phyloP scores from a whole-genome alignment of 2,113 vertebrate genomes.

The Chaetura pelagica region DNA sequence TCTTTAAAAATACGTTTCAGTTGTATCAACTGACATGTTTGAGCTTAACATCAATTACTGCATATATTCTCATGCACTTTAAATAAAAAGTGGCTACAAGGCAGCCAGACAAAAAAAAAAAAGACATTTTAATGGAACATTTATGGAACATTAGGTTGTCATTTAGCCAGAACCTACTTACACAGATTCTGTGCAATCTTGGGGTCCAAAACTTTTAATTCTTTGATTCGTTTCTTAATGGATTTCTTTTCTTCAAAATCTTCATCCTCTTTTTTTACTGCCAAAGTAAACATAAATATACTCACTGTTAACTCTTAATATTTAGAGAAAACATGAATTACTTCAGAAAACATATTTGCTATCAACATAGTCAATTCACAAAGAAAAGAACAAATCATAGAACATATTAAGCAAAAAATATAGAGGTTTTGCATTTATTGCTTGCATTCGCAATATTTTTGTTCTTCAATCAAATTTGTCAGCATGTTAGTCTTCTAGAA shows the following conservation, averaged over 20 bases:
- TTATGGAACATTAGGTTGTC: background rate
- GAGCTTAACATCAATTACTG: background rate
- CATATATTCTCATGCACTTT: background rate
- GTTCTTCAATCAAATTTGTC: background rate
- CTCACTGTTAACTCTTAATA: background rate
- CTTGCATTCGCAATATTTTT: background rate
- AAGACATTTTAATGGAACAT: background rate
- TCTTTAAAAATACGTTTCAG: background rate
- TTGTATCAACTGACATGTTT: background rate
- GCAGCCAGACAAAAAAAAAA: background rate
- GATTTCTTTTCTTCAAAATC: conserved; percentile 88
- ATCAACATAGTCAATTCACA: background rate
- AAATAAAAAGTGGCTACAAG: background rate
- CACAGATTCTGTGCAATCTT: conserved; percentile 98
- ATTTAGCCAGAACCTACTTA: conserved; percentile 75
- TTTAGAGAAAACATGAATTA: background rate
- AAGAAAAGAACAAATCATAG: background rate
- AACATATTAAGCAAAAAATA: background rate
- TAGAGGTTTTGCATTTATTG: background rate
- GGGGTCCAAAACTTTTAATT: conserved; percentile 93
- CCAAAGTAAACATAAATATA: conserved; percentile 25
- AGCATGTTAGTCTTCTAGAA: background rate
- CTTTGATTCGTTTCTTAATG: conserved; percentile 94
- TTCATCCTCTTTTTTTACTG: conserved; percentile 88
- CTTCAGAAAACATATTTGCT: background rate